A percentile compares a stretch with the other conserved stretches of the same genome.
These are phyloP conservation scores for Acheta domesticus DNA, from an alignment of 2,888 invertebrate genomes.

Conservation along the genomic window DNA sequence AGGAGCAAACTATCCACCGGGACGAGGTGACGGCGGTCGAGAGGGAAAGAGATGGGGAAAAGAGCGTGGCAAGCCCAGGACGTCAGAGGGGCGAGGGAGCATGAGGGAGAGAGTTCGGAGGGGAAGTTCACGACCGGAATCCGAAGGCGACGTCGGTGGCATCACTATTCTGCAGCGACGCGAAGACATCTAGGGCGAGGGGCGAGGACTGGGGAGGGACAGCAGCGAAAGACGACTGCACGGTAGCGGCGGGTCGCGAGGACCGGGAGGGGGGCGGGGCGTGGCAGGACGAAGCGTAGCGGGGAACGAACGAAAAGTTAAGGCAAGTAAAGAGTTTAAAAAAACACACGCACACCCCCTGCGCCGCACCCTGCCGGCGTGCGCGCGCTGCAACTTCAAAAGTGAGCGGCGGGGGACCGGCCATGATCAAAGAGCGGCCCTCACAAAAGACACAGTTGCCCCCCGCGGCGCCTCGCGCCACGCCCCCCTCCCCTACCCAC, in stretches of 20 bases:
- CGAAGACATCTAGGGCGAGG: neutral
- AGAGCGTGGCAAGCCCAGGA: neutral
- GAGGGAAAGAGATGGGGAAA: too few species aligned
- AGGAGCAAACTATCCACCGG: too few species aligned
- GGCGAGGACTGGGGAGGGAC: neutral
- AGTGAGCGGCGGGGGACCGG: neutral
- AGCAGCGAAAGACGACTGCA: neutral
- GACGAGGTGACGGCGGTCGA: too few species aligned
- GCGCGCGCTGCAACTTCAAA: neutral
- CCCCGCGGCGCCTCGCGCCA: neutral
- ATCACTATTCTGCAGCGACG: neutral
- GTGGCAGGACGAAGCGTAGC: neutral
- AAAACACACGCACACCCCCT: neutral
- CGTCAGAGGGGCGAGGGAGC: neutral
- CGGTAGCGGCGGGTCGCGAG: neutral
- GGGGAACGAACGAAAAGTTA: neutral
- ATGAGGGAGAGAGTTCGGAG: too few species aligned
- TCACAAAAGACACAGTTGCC: constrained; percentile 9
- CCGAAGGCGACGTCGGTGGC: neutral
- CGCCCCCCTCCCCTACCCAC: too few species aligned
- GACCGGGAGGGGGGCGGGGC: neutral
- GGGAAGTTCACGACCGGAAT: neutral
- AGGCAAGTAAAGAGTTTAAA: constrained; percentile 10
- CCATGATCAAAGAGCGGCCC: neutral
- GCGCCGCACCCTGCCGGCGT: too few species aligned